Evolutionary conservation across 92 coral and sea anemone species (phyloP).

Genomic region (Porites rus): DNA sequence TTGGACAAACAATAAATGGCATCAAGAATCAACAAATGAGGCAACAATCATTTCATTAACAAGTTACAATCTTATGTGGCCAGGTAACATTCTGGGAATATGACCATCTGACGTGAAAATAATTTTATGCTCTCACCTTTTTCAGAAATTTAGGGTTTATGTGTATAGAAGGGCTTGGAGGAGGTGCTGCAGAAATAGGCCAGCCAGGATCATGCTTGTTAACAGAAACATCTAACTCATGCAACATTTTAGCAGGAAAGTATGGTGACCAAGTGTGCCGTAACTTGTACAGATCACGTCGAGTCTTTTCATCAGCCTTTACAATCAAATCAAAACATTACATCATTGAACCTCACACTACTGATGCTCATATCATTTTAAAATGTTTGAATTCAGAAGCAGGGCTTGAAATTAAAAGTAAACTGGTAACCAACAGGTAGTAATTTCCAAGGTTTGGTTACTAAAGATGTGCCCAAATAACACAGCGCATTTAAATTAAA

Average conservation of each 20-base stretch:
- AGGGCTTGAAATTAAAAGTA: no score
- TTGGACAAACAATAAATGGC: no score
- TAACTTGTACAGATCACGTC: slow-evolving; percentile 91
- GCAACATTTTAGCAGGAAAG: slow-evolving; percentile 82
- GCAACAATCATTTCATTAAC: no score
- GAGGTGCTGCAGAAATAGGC: slow-evolving; percentile 91
- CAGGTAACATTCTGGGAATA: neutral
- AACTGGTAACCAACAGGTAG: no score
- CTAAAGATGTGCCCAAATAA: no score
- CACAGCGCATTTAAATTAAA: no score
- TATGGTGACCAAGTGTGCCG: slow-evolving; percentile 96
- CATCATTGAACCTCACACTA: no score
- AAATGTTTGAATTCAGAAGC: no score
- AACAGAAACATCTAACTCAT: slow-evolving; percentile 91
- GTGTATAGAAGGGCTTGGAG: slow-evolving; percentile 97
- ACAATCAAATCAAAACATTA: neutral
- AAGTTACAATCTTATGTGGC: no score
- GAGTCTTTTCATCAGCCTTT: slow-evolving; percentile 94
- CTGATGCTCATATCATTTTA: no score
- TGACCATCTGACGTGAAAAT: neutral
- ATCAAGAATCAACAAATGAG: no score
- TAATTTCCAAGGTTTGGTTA: no score
- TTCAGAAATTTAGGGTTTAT: slow-evolving; percentile 94
- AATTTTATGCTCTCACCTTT: slow-evolving; percentile 58
- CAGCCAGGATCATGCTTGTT: slow-evolving; percentile 91